A percentile compares a stretch with the other conserved stretches of the same genome.
Conservation (phyloP, 1,140 invertebrate species). For the Calosoma granatense region DNA sequence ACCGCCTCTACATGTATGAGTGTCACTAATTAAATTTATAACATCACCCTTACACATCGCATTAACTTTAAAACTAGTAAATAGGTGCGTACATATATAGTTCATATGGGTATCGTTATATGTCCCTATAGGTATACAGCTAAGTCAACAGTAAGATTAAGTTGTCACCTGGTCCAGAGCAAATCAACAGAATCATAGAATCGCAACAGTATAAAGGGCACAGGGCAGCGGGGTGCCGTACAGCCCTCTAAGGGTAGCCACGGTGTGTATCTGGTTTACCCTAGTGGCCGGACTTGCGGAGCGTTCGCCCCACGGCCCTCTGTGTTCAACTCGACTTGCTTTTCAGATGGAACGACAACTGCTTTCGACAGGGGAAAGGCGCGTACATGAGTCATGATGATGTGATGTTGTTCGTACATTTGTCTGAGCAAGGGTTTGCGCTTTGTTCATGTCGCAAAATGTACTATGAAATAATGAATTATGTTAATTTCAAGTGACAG, state of each 20-base stretch:
- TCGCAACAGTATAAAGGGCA: background rate
- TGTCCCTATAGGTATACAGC: too few relatives aligned
- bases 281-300: conserved; percentile 1
- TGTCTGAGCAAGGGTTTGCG: background rate
- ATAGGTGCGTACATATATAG: too few relatives aligned
- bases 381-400: background rate
- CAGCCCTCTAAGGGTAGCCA: background rate
- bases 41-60: background rate
- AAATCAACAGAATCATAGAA: background rate
- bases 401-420: background rate
- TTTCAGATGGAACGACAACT: background rate
- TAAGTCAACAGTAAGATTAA: conserved; percentile 8
- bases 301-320: too few relatives aligned
- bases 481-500: background rate
- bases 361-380: background rate
- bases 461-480: conserved; percentile 8
- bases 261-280: conserved; percentile 6
- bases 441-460: background rate
- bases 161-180: conserved; percentile 4
- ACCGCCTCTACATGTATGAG: too few relatives aligned
- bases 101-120: too few relatives aligned
- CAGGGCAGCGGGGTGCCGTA: background rate
- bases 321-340: background rate
- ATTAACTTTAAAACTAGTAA: too few relatives aligned
- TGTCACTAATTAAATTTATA: background rate